These are phyloP conservation scores for Eupithecia insigniata DNA, from an alignment of 2,888 invertebrate genomes.

Conservation along the genomic window DNA sequence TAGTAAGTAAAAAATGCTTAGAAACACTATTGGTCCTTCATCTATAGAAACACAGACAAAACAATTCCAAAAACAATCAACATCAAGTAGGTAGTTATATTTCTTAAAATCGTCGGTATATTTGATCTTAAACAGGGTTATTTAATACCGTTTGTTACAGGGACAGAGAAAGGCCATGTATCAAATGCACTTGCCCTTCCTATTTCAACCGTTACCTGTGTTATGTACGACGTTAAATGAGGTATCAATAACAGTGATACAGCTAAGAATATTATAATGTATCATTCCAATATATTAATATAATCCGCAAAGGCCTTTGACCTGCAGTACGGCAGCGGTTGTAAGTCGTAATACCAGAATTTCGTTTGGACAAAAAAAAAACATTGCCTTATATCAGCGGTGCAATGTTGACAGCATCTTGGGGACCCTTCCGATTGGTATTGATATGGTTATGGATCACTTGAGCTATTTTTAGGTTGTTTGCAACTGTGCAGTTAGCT, in stretches of 20 bases:
- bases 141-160: constrained; percentile 20
- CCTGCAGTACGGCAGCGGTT: neutral
- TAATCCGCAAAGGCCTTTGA: neutral
- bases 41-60: too few relatives aligned
- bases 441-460: too few relatives aligned
- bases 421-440: too few relatives aligned
- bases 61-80: too few relatives aligned
- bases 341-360: neutral
- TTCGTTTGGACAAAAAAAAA: too few relatives aligned
- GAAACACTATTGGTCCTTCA: too few relatives aligned
- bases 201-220: constrained; percentile 44
- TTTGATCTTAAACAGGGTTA: constrained; percentile 16
- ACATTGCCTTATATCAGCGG: too few relatives aligned
- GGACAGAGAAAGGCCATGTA: constrained; percentile 59
- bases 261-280: neutral
- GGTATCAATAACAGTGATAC: constrained; percentile 4
- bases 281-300: neutral
- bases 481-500: too few relatives aligned
- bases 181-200: constrained; percentile 54
- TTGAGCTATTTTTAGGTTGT: too few relatives aligned
- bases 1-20: too few relatives aligned
- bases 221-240: constrained; percentile 5
- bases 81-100: neutral
- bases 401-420: neutral
- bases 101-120: neutral